Evolutionary conservation across 2,113 vertebrate genomes (phyloP), one percentile per base, ranked within the genome.

Genomic region (Phrynocephalus versicolor): DNA sequence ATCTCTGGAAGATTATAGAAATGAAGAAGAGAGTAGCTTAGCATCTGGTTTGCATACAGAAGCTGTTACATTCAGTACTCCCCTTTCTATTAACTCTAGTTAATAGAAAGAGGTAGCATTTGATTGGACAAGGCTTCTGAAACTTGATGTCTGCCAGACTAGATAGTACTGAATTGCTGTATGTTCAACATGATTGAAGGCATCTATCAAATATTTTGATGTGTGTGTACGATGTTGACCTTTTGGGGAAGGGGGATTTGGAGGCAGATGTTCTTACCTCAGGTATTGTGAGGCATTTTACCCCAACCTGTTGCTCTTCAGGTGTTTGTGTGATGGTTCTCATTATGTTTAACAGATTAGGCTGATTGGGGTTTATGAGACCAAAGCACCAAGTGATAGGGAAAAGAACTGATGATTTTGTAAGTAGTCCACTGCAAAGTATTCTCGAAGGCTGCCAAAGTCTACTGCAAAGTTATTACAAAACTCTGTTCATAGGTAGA

Each of bases 401-500:
- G 23, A 65, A 9, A 65, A 65, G 64, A 4, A 27, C 27, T 65
- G 33, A 41, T 14, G 57, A 78, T 82, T 87, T 87, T 55, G 3
- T 67, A n/a, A n/a, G n/a, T n/a, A n/a, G n/a, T n/a, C n/a, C n/a
- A n/a, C n/a, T n/a, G n/a, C n/a, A n/a, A n/a, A n/a, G n/a, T n/a
- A n/a, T n/a, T n/a, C n/a, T n/a, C n/a, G n/a, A n/a, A n/a, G n/a
- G n/a, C n/a, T n/a, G n/a, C n/a, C n/a, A n/a, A n/a, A n/a, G n/a
- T n/a, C n/a, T n/a, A n/a, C n/a, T n/a, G 76, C 13, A 82, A 37
- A 71, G 73, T 16, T 58, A 60, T 71, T 82, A 82, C 87, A 77
- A 89, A 87, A 79, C n/a, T 2, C 15, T 85, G 82, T 80, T 73
- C 84, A 45, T 45, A 33, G 55, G 37, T 81, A 6, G 37, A 79